phyloP scores from a whole-genome alignment of 2,888 invertebrate species.

The Sphaerophoria rueppellii region DNA sequence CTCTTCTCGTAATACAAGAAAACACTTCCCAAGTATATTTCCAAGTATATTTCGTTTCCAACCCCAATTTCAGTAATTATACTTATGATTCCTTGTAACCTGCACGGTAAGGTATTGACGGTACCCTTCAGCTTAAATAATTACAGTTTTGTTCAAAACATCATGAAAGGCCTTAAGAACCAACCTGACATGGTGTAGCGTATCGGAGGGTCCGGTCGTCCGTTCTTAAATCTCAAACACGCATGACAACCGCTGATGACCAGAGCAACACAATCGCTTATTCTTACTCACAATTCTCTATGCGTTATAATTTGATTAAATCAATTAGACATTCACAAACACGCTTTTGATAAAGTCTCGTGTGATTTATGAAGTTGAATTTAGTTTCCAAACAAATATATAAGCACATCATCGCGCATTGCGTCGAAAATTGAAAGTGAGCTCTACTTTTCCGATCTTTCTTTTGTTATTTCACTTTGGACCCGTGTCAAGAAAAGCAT shows the following conservation, averaged over 20 bases:
- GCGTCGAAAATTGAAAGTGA: conserved; percentile 1
- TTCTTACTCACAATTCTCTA: conserved; percentile 19
- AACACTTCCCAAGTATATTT: too few species aligned
- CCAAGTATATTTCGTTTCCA: too few species aligned
- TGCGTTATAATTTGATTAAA: conserved; percentile 40
- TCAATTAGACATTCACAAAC: conserved; percentile 32
- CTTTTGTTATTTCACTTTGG: conserved; percentile 2
- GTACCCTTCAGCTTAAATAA: too few species aligned
- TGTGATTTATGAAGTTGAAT: conserved; percentile 28
- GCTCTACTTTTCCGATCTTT: neutral
- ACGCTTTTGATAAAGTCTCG: conserved; percentile 3
- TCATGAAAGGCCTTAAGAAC: too few species aligned
- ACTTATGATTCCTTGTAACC: too few species aligned
- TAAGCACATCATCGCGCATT: neutral
- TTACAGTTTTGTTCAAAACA: too few species aligned
- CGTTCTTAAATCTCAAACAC: neutral
- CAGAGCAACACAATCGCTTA: conserved; percentile 1
- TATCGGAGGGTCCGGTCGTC: too few species aligned
- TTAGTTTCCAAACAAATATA: conserved; percentile 9
- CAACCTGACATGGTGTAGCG: too few species aligned
- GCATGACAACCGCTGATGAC: conserved; percentile 6
- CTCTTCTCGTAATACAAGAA: too few species aligned
- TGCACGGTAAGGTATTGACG: too few species aligned
- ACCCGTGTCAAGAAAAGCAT: conserved; percentile 4
- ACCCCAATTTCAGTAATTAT: too few species aligned